phyloP scores from a whole-genome alignment of 1,140 invertebrate species.

The Bathynomus jamesi region DNA sequence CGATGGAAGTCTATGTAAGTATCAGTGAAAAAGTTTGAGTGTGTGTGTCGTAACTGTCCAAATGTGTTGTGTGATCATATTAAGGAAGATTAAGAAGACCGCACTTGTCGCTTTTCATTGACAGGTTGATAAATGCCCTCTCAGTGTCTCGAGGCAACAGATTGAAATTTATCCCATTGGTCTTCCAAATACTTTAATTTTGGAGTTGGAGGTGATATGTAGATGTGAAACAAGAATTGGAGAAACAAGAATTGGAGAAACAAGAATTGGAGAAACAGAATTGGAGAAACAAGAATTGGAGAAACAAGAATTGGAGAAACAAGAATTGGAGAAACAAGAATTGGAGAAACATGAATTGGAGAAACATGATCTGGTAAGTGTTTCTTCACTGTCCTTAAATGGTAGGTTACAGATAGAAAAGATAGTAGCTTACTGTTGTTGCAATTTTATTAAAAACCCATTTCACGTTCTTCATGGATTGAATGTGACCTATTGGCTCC shows the following conservation, averaged over 20 bases:
- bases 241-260: too few species aligned
- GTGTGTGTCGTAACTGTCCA: background rate
- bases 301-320: too few species aligned
- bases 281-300: too few species aligned
- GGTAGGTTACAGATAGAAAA: background rate
- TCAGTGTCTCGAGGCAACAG: slow-evolving; percentile 58
- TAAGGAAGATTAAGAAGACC: too few species aligned
- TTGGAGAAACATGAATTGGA: slow-evolving; percentile 11
- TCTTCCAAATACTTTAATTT: slow-evolving; percentile 71
- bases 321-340: slow-evolving; percentile 50
- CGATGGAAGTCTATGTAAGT: too few species aligned
- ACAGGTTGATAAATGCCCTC: slow-evolving; percentile 55
- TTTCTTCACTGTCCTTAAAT: background rate
- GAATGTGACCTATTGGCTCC: too few species aligned
- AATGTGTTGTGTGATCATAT: background rate
- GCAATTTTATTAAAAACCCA: background rate
- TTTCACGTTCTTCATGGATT: background rate
- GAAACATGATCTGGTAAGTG: background rate
- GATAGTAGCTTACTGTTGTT: background rate
- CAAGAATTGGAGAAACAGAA: too few species aligned
- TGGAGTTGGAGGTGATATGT: slow-evolving; percentile 81
- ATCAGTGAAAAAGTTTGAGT: slow-evolving; percentile 2
- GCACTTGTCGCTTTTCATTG: background rate
- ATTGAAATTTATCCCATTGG: slow-evolving; percentile 88
- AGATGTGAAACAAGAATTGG: too few species aligned